phyloP scores from a whole-genome alignment of 2,888 invertebrate species.

The Drosophila borborema region DNA sequence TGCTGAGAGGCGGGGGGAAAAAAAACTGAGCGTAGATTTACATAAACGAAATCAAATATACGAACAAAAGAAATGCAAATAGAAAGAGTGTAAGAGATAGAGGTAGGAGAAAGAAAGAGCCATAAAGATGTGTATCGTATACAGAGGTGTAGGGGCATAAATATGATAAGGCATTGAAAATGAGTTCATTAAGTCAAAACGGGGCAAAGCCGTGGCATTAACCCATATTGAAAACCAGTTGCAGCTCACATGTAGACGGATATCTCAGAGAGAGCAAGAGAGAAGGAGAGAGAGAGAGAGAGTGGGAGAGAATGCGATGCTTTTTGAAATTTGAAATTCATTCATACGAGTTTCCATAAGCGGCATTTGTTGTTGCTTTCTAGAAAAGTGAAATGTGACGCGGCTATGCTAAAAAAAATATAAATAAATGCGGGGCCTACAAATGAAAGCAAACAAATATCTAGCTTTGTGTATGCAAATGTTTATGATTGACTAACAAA shows the following conservation, averaged over 20 bases:
- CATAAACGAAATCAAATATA: slow-evolving; percentile 46
- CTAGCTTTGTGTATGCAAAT: slow-evolving; percentile 68
- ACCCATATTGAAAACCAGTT: slow-evolving; percentile 67
- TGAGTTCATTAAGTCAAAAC: slow-evolving; percentile 69
- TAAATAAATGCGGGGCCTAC: slow-evolving; percentile 29
- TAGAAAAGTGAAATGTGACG: slow-evolving; percentile 76
- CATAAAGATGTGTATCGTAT: slow-evolving; percentile 38
- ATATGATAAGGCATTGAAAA: slow-evolving; percentile 59
- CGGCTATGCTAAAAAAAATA: slow-evolving; percentile 64
- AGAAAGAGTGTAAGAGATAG: slow-evolving; percentile 1
- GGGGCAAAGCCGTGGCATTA: slow-evolving; percentile 59
- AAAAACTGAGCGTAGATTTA: slow-evolving; percentile 36
- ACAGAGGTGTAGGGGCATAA: slow-evolving; percentile 50
- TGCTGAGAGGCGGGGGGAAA: neutral
- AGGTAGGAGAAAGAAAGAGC: slow-evolving; percentile 11
- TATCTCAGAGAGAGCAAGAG: neutral
- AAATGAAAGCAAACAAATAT: slow-evolving; percentile 48
- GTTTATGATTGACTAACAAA: slow-evolving; percentile 53
- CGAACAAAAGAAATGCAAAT: slow-evolving; percentile 55
- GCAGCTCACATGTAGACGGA: slow-evolving; percentile 26
- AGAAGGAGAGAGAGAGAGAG: slow-evolving; percentile 1
- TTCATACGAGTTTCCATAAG: slow-evolving; percentile 46
- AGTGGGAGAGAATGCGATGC: slow-evolving; percentile 7
- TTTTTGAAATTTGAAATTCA: slow-evolving; percentile 49
- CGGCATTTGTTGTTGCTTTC: slow-evolving; percentile 17